Percentiles rank a stretch among this genome's conserved stretches.
phyloP scores from a whole-genome alignment of 2,797 vertebrate genomes.

The Tiaroga cobitis region DNA sequence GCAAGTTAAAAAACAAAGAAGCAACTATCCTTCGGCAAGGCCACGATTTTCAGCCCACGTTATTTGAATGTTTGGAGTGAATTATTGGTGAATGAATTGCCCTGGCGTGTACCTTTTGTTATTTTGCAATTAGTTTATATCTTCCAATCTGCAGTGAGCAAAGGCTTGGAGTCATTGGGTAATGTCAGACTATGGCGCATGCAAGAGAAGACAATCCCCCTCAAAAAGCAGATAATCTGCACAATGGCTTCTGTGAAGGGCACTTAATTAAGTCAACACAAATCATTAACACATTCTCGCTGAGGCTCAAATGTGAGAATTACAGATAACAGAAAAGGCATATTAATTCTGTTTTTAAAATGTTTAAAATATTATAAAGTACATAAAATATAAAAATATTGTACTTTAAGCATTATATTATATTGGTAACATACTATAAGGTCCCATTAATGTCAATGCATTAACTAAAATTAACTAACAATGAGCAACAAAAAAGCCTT shows the following conservation, averaged over 20 bases:
- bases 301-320: slow-evolving; percentile 42
- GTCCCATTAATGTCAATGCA: not conserved
- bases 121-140: slow-evolving; percentile 63
- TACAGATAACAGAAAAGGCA: slow-evolving; percentile 29
- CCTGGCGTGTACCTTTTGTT: slow-evolving; percentile 48
- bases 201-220: slow-evolving; percentile 38
- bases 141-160: slow-evolving; percentile 54
- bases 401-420: not conserved
- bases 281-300: slow-evolving; percentile 55
- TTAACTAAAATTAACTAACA: not conserved
- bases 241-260: slow-evolving; percentile 59
- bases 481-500: not conserved
- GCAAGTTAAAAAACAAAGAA: slow-evolving; percentile 1
- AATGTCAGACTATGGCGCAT: slow-evolving; percentile 45
- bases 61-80: slow-evolving; percentile 12
- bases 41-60: slow-evolving; percentile 15
- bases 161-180: slow-evolving; percentile 40
- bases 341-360: not conserved
- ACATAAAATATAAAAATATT: not conserved
- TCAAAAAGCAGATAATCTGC: slow-evolving; percentile 59
- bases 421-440: not conserved
- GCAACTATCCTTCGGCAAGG: slow-evolving; percentile 4
- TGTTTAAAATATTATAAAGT: slow-evolving; percentile 20
- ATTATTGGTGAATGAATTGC: slow-evolving; percentile 39
- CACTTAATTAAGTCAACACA: slow-evolving; percentile 52